phyloP scores from a whole-genome alignment of 2,113 vertebrate species.

The Fregetta grallaria region DNA sequence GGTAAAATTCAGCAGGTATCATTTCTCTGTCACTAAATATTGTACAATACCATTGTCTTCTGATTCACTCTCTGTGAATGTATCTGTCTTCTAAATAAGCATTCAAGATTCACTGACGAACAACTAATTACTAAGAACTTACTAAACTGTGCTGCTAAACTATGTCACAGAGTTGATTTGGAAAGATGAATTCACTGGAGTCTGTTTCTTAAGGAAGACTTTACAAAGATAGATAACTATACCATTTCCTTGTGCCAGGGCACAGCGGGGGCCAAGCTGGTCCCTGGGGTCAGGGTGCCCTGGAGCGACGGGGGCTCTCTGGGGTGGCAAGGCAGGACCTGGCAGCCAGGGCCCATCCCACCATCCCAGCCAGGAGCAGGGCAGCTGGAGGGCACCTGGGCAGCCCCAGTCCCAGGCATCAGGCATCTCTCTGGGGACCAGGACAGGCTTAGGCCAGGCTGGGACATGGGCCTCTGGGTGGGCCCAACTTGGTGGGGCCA shows the following conservation, averaged over 20 bases:
- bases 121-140: neutral
- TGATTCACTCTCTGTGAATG: neutral
- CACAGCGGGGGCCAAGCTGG: neutral
- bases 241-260: neutral
- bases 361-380: neutral
- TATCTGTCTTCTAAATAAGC: neutral
- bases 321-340: neutral
- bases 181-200: neutral
- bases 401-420: neutral
- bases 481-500: neutral
- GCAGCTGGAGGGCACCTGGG: neutral
- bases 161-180: neutral
- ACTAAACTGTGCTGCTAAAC: neutral
- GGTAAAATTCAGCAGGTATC: neutral
- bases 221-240: neutral
- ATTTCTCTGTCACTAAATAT: neutral
- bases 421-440: neutral
- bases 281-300: neutral
- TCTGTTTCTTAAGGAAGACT: neutral
- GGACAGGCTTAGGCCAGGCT: too few species aligned
- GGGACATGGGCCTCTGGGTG: fast-evolving
- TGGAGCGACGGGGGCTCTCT: fast-evolving
- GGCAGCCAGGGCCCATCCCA: neutral
- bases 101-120: neutral
- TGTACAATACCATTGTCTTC: neutral